These are phyloP conservation scores for Zaprionus inermis DNA, from an alignment of 1,140 invertebrate species.

Conservation along the genomic window DNA sequence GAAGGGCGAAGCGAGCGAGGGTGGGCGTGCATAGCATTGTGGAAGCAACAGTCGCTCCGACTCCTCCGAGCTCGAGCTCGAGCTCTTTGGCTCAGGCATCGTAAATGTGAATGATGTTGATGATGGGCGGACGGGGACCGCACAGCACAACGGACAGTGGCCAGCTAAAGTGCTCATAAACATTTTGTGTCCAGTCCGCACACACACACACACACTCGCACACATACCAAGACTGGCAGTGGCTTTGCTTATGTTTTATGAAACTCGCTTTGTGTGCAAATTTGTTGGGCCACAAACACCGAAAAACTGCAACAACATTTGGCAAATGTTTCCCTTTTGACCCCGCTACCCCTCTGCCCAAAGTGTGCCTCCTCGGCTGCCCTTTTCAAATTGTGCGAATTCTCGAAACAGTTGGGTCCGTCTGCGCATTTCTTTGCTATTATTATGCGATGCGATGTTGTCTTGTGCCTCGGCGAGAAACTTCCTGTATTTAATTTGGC, in stretches of 20 bases:
- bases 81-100: conserved; percentile 38
- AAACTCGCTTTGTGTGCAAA: conserved; percentile 62
- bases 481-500: conserved; percentile 77
- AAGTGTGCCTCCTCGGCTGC: too few species aligned
- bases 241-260: conserved; percentile 45
- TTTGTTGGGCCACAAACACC: conserved; percentile 50
- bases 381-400: conserved; percentile 55
- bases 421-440: conserved; percentile 57
- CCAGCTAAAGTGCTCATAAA: conserved; percentile 74
- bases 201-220: conserved; percentile 3
- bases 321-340: conserved; percentile 25
- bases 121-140: conserved; percentile 64
- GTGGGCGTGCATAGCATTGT: too few species aligned
- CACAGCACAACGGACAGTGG: conserved; percentile 38
- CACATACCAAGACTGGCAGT: conserved; percentile 3
- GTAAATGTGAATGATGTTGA: conserved; percentile 78
- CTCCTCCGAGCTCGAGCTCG: background rate
- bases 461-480: conserved; percentile 47
- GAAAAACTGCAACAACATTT: conserved; percentile 55
- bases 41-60: conserved; percentile 61
- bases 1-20: background rate
- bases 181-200: conserved; percentile 55
- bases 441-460: conserved; percentile 60
- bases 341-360: background rate
- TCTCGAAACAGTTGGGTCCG: conserved; percentile 41